Base-by-base conservation (phyloP, 2,888 invertebrate genomes). In the Achlya flavicornis region DNA sequence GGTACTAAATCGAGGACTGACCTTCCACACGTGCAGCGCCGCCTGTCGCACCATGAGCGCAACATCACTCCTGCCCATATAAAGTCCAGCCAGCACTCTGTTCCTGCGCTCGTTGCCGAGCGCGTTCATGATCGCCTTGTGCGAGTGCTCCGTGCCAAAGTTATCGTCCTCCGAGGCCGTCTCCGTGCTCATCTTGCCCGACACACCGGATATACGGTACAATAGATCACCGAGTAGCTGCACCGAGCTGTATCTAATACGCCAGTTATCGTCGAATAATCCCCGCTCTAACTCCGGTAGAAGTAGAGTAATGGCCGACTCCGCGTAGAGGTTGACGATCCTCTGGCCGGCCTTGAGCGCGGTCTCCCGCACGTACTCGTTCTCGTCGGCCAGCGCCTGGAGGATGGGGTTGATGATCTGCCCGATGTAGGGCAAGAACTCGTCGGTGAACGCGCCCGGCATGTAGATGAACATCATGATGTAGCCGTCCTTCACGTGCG, bases 381-480 rank as follows among this genome's bases (percentile, higher is more conserved):
- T 99, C 93, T 99, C 99, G 94, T 99, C 99, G 5, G 99, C 99
- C 63, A 99, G 94, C 0, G 99, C 99, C 94, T 98, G 98, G 43
- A 99, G 94, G 74, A 99, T 99, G 1, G 99, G 98, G 87, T 98
- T 99, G 80, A 99, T 98, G 78, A 99, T 99, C 86, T 98, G 98
- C 0, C 99, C 97, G 81, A 99, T 97, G 91, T 99, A 99, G 0
- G 97, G 98, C 1, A 97, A 97, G 91, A 99, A 99, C 85, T 98
- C 98, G 71, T 97, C 96, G 7, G 98, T 98, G 92, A 99, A 99
- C 12, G 99, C 98, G 67, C 97, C 97, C 3, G 99, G 99, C 96
- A 99, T 97, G 93, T 99, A 99, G 83, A 99, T 99, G 90, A 99
- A 99, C 98, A 99, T 98, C 98, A 99, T 99, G 69, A 99, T 99